phyloP scores from a whole-genome alignment of 1,140 invertebrate genomes.

The Drosophila hydei region DNA sequence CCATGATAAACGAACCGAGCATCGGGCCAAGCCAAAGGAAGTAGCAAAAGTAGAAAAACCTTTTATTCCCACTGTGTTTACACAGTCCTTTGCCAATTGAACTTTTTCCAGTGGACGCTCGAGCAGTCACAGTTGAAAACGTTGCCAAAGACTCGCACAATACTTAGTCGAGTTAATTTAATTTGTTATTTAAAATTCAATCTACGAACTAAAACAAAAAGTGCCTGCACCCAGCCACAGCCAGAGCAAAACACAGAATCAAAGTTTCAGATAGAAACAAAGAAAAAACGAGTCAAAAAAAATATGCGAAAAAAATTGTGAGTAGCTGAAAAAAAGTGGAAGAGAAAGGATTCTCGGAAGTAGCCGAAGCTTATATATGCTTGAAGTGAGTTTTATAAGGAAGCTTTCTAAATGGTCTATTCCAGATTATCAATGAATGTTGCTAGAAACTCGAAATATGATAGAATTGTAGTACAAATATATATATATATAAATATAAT shows the following conservation, averaged over 20 bases:
- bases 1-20: constrained; percentile 28
- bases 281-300: constrained; percentile 12
- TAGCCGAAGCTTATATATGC: not conserved
- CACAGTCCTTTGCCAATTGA: constrained; percentile 80
- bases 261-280: constrained; percentile 12
- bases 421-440: too few relatives aligned
- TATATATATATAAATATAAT: too few relatives aligned
- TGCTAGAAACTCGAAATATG: too few relatives aligned
- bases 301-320: constrained; percentile 1
- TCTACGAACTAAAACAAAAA: constrained; percentile 83
- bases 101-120: constrained; percentile 58
- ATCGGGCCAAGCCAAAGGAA: constrained; percentile 38
- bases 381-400: too few relatives aligned
- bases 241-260: not conserved
- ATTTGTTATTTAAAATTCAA: constrained; percentile 83
- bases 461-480: too few relatives aligned
- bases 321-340: not conserved
- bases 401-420: too few relatives aligned
- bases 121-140: constrained; percentile 1
- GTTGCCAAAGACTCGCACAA: constrained; percentile 57
- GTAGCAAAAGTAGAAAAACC: constrained; percentile 80
- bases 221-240: constrained; percentile 19
- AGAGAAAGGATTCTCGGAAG: not conserved
- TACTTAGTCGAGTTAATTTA: constrained; percentile 79
- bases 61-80: constrained; percentile 83